Evolutionary conservation across 2,797 vertebrate species (phyloP).

Genomic region (Enteromius treurensis): DNA sequence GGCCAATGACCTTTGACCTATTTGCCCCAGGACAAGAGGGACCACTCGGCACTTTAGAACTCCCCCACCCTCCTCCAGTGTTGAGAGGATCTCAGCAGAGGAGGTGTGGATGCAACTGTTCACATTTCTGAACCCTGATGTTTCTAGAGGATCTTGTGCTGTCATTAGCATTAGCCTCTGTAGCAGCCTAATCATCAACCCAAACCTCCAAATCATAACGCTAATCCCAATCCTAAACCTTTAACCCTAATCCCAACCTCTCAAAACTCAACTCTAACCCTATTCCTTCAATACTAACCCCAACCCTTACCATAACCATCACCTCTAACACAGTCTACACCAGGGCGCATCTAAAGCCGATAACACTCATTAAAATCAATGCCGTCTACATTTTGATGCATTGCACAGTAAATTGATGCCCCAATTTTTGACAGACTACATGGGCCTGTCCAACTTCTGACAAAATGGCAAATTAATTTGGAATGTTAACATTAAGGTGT

Average conservation of each 20-base stretch:
- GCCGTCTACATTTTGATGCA: neutral
- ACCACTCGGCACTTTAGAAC: slow-evolving; percentile 59
- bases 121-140: slow-evolving; percentile 19
- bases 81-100: slow-evolving; percentile 37
- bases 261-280: slow-evolving; percentile 1
- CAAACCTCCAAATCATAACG: slow-evolving; percentile 15
- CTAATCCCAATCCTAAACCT: neutral
- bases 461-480: slow-evolving; percentile 21
- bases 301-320: neutral
- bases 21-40: slow-evolving; percentile 37
- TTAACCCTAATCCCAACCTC: neutral
- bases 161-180: slow-evolving; percentile 46
- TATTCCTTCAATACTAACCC: neutral
- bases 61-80: slow-evolving; percentile 22
- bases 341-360: neutral
- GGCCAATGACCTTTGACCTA: slow-evolving; percentile 39
- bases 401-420: neutral
- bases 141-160: slow-evolving; percentile 41
- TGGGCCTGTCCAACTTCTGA: neutral
- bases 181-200: slow-evolving; percentile 34
- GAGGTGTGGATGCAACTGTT: slow-evolving; percentile 35
- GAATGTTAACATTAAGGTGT: neutral
- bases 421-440: neutral
- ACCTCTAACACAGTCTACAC: neutral
- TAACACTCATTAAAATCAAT: slow-evolving; percentile 6